These are phyloP conservation scores for Echinops telfairi DNA, from an alignment of 2,113 vertebrate species.

Conservation along the genomic window DNA sequence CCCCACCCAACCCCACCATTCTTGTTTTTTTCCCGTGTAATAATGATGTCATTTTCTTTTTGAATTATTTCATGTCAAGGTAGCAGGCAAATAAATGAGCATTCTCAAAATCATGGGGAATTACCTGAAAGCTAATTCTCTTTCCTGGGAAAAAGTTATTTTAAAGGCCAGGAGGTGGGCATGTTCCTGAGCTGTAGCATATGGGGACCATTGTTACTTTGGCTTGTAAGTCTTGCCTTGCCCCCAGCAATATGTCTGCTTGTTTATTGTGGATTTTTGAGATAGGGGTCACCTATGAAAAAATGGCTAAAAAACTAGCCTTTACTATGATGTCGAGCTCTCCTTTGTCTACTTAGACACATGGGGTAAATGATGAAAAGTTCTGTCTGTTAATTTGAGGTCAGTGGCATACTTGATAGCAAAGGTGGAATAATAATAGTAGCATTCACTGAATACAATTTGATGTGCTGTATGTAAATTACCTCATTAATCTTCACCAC, in stretches of 20 bases:
- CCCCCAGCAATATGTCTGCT: not conserved
- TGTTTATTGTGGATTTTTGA: constrained; percentile 14
- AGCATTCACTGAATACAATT: constrained; percentile 2
- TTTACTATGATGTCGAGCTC: not conserved
- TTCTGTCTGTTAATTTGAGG: not conserved
- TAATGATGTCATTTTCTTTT: not conserved
- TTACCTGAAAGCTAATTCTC: not conserved
- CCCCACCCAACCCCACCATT: no score
- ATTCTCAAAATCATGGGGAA: constrained; percentile 1
- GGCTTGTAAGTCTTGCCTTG: not conserved
- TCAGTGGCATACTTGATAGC: not conserved
- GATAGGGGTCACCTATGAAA: not conserved
- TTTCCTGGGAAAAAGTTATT: not conserved
- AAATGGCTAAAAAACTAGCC: not conserved
- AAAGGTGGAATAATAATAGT: not conserved
- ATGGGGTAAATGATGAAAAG: not conserved
- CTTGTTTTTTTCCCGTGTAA: not conserved
- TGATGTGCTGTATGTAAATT: not conserved
- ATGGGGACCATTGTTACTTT: not conserved
- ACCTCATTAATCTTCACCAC: constrained; percentile 22
- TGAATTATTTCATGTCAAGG: not conserved
- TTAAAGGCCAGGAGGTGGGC: not conserved
- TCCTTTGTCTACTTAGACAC: not conserved
- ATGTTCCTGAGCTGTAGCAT: not conserved
- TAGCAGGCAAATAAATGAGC: not conserved